These are phyloP conservation scores for Echeneis naucrates DNA, from an alignment of 2,797 vertebrate species.

Conservation along the genomic window DNA sequence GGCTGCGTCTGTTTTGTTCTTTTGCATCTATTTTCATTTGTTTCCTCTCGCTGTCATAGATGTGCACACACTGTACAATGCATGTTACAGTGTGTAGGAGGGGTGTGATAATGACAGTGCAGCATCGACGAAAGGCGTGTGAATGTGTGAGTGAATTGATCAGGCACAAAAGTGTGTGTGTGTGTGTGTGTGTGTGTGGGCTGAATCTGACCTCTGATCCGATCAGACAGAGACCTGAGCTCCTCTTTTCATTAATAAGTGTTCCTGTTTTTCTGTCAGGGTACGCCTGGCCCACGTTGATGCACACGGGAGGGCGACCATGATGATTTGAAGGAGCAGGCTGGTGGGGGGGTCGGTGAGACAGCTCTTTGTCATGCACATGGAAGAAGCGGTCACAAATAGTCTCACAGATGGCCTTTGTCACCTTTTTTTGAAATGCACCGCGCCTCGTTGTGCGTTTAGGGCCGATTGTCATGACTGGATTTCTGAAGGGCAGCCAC, in stretches of 20 bases:
- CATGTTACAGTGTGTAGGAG: conserved; percentile 51
- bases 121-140: conserved; percentile 43
- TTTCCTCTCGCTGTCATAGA: conserved; percentile 14
- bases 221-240: conserved; percentile 47
- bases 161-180: conserved; percentile 6
- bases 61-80: conserved; percentile 28
- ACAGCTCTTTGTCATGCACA: too few relatives aligned
- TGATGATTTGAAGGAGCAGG: too few relatives aligned
- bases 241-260: conserved; percentile 16
- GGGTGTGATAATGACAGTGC: conserved; percentile 40
- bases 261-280: background rate
- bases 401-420: background rate
- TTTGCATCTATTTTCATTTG: conserved; percentile 23
- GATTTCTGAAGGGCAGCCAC: background rate
- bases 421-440: too few relatives aligned
- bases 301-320: too few relatives aligned
- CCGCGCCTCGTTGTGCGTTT: background rate
- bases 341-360: too few relatives aligned
- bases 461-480: background rate
- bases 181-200: conserved; percentile 61
- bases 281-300: too few relatives aligned
- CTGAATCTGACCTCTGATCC: conserved; percentile 69
- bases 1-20: conserved; percentile 23
- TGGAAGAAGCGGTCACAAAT: too few relatives aligned
- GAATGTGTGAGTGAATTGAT: conserved; percentile 43